Base-by-base conservation (phyloP, 1,140 invertebrate genomes). In the Caenorhabditis latens region DNA sequence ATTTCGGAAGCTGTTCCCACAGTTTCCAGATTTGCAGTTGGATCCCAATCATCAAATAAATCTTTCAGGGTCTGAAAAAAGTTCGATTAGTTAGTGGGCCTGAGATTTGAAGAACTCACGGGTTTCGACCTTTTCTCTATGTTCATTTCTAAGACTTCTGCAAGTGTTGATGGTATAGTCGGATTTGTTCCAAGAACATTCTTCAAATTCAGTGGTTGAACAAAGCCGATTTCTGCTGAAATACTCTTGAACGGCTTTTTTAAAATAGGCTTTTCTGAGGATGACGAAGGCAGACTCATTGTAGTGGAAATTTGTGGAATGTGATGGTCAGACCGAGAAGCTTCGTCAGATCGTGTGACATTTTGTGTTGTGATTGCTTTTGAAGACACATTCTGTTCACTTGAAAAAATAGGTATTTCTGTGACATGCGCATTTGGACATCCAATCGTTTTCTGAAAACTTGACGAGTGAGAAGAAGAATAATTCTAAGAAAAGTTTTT, bases 191-290 rank as follows among this genome's bases (percentile, higher is more conserved):
- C 43, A 16, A 75, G 42, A 46, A 42, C 42, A n/a, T 75, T 19
- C 7, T 14, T n/a, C 46, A 75, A n/a, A 46, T 75, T 75, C 5
- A 75, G n/a, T n/a, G 67, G 67, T n/a, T 75, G 13, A 19, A 46
- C 16, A 48, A 53, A 50, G 0, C 71, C 46, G 5, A 79, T 48
- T 79, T 79, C 71, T 16, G 71, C 71, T 3, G 71, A 79, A 9
- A 79, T 79, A 24, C 71, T 50, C 24, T 79, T 79, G n/a, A 79
- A 79, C 21, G 71, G 71, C 24, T 48, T 79, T 24, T 50, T 79
- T 0, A 32, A 1, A 13, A 24, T 2, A 19, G 9, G 4, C 21
- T n/a, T 16, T 50, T 71, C 40, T 71, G 11, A 13, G 19, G 42
- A 46, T 24, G 42, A 19, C 6, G 24, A 2, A 14, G 21, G 7